Conservation (phyloP, 2,113 vertebrate species). For the Chascanopsetta lugubris region DNA sequence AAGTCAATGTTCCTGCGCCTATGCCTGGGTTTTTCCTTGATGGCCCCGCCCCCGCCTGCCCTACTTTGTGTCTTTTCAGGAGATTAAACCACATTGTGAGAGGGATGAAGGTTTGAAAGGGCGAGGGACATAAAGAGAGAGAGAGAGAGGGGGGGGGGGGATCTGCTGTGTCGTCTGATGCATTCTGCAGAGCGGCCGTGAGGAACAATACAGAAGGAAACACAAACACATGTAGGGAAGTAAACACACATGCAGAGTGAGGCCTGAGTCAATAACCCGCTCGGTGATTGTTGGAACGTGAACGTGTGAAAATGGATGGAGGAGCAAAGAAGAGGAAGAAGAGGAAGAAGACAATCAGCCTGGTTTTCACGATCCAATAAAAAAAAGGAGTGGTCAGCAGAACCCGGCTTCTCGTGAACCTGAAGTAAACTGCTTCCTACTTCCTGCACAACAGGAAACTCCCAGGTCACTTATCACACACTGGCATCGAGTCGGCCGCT, state of each 20-base stretch:
- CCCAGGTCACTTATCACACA: slow-evolving; percentile 46
- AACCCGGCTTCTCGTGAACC: slow-evolving; percentile 17
- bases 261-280: too few relatives aligned
- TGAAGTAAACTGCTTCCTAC: slow-evolving; percentile 40
- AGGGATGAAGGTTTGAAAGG: slow-evolving; percentile 11
- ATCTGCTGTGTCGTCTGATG: too few relatives aligned
- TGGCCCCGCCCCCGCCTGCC: slow-evolving; percentile 20
- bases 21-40: neutral
- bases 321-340: too few relatives aligned
- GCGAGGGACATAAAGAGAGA: neutral
- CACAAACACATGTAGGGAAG: slow-evolving; percentile 7
- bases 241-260: neutral
- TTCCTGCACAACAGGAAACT: slow-evolving; percentile 61
- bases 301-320: too few relatives aligned
- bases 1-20: neutral
- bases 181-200: too few relatives aligned
- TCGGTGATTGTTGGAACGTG: neutral
- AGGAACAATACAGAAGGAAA: slow-evolving; percentile 22
- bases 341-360: neutral
- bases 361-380: slow-evolving; percentile 5
- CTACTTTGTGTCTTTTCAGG: slow-evolving; percentile 32
- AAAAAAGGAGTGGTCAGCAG: neutral
- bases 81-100: slow-evolving; percentile 13
- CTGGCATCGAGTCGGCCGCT: slow-evolving; percentile 46
- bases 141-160: neutral